Base-by-base conservation (phyloP, 2,113 vertebrate species). In the Callorhinus ursinus region DNA sequence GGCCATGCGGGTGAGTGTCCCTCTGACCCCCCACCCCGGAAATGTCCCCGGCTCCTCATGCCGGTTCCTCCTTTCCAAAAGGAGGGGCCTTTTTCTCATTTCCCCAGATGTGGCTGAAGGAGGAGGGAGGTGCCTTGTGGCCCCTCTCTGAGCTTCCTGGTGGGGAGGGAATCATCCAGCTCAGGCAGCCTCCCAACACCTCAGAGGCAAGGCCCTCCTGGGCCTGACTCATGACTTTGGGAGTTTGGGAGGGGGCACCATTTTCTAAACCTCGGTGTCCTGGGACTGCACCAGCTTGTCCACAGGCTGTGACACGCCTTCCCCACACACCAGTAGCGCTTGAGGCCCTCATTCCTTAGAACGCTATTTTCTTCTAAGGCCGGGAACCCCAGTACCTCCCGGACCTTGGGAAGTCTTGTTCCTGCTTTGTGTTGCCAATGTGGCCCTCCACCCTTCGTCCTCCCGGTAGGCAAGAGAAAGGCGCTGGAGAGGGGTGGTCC, bases 1-100 rank as follows among this genome's bases (percentile, higher is more conserved):
- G 96, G 98, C 97, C 95, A 98, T 98, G 98, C 96, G 95, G 98
- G 98, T 98, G 92, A 98, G 98, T 98, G 94, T 97, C 90, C 96
- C 84, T 96, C 90, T 97, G 97, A 96, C 83, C 97, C 96, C 96
- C 93, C 19, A 94, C 87, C 96, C 92, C 31, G 46, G 92, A 95
- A 97, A 90, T 69, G 94, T 83, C 97, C 93, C 21, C 4, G 88
- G 74, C 82, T 95, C 79, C 95, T 95, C 80, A 4, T 28, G 14
- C 46, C 59, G 28, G 76, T 95, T 97, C 87, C 97, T 96, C 95
- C 84, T 85, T 88, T 96, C 84, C 39, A 86, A 63, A 93, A 96
- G 95, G 97, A 96, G 72, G 88, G 16, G 90, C 39, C 49, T 81
- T 94, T 88, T 21, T 28, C 83, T 92, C 79, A 16, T 97, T 96